A percentile compares a stretch with the other conserved stretches of the same genome.
Conservation (phyloP, 2,888 invertebrate genomes). For the Microctonus aethiopoides region DNA sequence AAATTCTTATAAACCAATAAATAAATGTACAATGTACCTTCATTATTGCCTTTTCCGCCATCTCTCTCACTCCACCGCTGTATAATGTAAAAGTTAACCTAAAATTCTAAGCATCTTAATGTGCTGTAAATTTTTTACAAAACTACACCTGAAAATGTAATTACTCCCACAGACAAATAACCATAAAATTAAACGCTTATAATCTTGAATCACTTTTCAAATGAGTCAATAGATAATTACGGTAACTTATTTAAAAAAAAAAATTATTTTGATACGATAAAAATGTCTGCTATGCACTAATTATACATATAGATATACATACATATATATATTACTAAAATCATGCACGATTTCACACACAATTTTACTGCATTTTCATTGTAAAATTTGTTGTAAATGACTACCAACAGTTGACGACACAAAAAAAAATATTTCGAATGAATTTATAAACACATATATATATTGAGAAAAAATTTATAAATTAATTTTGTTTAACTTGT, state of each 20-base stretch:
- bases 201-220: not conserved
- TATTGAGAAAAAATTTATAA: no score
- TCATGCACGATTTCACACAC: not conserved
- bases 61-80: conserved; percentile 39
- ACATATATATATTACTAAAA: no score
- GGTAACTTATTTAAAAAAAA: not conserved
- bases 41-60: conserved; percentile 65
- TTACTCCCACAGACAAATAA: not conserved
- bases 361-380: no score
- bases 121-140: not conserved
- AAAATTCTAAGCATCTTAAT: conserved; percentile 33
- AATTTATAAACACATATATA: no score
- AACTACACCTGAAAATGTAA: not conserved
- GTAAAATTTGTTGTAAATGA: no score
- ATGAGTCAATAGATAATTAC: not conserved
- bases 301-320: no score
- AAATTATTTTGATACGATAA: not conserved
- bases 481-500: no score
- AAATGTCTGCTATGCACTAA: not conserved
- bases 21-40: conserved; percentile 51
- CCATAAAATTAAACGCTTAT: not conserved
- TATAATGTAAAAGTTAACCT: conserved; percentile 42
- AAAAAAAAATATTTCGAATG: no score
- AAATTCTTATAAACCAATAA: not conserved
- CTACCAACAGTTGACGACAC: no score